Percentiles rank a stretch among this genome's conserved stretches.
phyloP scores from a whole-genome alignment of 2,888 invertebrate species.

The Asteroscopus sphinx region DNA sequence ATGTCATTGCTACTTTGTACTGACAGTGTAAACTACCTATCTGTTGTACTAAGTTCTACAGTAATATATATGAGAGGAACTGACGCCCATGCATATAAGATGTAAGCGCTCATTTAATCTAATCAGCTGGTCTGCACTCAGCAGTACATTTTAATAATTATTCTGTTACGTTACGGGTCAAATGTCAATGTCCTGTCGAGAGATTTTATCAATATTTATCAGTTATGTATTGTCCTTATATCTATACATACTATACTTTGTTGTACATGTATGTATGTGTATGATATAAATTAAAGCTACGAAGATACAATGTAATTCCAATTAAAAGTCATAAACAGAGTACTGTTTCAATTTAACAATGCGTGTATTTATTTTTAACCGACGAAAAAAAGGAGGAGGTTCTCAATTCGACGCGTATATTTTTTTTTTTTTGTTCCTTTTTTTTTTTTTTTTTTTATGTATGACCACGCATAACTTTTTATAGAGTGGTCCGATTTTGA shows the following conservation, averaged over 20 bases:
- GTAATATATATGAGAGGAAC: conserved; percentile 14
- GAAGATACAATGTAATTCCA: neutral
- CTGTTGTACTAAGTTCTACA: conserved; percentile 2
- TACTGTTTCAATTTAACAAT: conserved; percentile 1
- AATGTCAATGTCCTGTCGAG: conserved; percentile 61
- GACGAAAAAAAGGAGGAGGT: no score
- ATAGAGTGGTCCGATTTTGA: no score
- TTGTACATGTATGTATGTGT: neutral
- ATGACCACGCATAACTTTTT: no score
- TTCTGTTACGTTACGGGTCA: conserved; percentile 60
- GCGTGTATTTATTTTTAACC: no score
- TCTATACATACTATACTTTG: conserved; percentile 1
- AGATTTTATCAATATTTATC: conserved; percentile 33
- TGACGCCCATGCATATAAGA: conserved; percentile 32
- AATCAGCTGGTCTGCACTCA: conserved; percentile 39
- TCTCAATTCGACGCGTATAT: no score
- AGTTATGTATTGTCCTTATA: neutral
- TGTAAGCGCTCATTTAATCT: conserved; percentile 53
- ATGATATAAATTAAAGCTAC: neutral
- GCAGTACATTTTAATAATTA: conserved; percentile 56
- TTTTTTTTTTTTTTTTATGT: no score
- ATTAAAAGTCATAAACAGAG: neutral
- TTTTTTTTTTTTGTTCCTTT: no score
- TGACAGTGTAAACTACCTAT: conserved; percentile 11
- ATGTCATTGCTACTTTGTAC: conserved; percentile 15